phyloP scores from a whole-genome alignment of 2,113 vertebrate species.

The Propithecus coquereli region DNA sequence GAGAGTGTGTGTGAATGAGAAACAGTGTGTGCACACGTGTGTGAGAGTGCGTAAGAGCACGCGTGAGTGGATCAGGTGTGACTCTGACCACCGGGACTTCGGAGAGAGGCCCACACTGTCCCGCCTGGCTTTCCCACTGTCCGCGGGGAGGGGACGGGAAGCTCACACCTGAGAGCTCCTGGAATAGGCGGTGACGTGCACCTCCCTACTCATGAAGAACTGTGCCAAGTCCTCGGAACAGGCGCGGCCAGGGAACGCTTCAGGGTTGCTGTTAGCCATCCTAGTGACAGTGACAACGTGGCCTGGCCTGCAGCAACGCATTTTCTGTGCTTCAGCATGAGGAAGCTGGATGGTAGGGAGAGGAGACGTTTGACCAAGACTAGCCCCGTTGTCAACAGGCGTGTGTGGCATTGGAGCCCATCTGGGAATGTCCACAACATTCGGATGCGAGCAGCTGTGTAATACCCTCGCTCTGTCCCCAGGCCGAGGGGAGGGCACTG shows the following conservation, averaged over 20 bases:
- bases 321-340: background rate
- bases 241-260: background rate
- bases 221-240: too few species aligned
- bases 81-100: background rate
- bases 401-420: background rate
- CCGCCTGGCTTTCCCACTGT: background rate
- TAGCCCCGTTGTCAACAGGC: background rate
- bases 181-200: accelerated
- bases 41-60: background rate
- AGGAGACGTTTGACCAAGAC: background rate
- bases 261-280: background rate
- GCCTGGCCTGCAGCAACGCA: too few species aligned
- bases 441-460: background rate
- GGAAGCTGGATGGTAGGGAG: background rate
- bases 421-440: background rate
- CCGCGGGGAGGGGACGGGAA: background rate
- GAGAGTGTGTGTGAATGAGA: accelerated
- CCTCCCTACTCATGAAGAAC: background rate
- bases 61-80: background rate
- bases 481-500: background rate
- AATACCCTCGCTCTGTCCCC: background rate
- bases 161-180: background rate
- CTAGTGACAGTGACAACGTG: background rate
- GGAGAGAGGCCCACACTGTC: background rate
- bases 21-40: background rate